Evolutionary conservation across 2,113 vertebrate species (phyloP).

Genomic region (cattle (Bos taurus)): ARS-UCD2.0 NC_037334.1:38594001-38594500

Average conservation of each 20-base stretch:
- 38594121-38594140: background rate
- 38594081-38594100: background rate
- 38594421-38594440: background rate
- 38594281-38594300: background rate
- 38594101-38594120: background rate
- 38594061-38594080: background rate
- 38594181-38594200: background rate
- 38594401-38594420: background rate
- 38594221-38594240: background rate
- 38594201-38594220: background rate
- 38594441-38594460: background rate
- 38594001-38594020: background rate
- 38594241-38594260: background rate
- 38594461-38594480: background rate
- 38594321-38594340: background rate
- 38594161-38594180: background rate
- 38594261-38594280: background rate
- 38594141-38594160: background rate
- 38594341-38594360: background rate
- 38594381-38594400: background rate
- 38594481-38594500: background rate
- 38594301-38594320: background rate
- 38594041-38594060: no score
- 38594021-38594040: background rate
- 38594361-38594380: background rate